Evolutionary conservation across 2,113 vertebrate species (phyloP), one percentile per base, ranked within the genome.

Genomic region (Phylloscopus trochilus): DNA sequence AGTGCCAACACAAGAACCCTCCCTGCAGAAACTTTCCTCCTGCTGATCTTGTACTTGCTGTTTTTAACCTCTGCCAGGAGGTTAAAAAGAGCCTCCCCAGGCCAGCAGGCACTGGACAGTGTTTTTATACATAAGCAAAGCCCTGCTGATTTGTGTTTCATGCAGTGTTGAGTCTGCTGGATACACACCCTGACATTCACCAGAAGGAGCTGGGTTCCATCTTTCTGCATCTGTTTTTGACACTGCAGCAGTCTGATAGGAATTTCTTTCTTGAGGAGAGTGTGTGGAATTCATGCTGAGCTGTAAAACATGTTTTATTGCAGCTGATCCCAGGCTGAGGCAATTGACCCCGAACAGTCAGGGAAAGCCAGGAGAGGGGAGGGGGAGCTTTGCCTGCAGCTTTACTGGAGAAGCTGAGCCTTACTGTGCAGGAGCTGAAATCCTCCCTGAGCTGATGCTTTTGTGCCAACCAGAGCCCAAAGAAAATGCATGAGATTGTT

Each of bases 121-220:
- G 68, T 8, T 83, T 70, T 67, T 37, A 52, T 85, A 77, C 44
- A 56, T 26, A 87, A 84, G 84, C 78, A 79, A 68, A 85, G 62
- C 5, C 2, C 73, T 84, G 77, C 56, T 87, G 77, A 39, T 62
- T 87, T 39, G 35, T 3, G 2, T 75, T 55, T 21, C 2, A 2
- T 28, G 47, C 3, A 8, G 56, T 2, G 3, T 82, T 2, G 2
- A 63, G 60, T 52, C 56, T 67, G 66, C 74, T 95, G 93, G 62
- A 75, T 82, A 10, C 8, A 1, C 30, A 2, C 0, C 1, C 77
- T 87, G 92, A 91, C 67, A 43, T 49, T 93, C 53, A 56, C 78
- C 92, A 96, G 95, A 44, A 92, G 85, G 87, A 83, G 63, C 92
- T 93, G 95, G 67, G 76, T 88, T 96, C 53, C 26, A 15, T 79